phyloP scores from a whole-genome alignment of 2,888 invertebrate species.

The Clistopyga incitator region DNA sequence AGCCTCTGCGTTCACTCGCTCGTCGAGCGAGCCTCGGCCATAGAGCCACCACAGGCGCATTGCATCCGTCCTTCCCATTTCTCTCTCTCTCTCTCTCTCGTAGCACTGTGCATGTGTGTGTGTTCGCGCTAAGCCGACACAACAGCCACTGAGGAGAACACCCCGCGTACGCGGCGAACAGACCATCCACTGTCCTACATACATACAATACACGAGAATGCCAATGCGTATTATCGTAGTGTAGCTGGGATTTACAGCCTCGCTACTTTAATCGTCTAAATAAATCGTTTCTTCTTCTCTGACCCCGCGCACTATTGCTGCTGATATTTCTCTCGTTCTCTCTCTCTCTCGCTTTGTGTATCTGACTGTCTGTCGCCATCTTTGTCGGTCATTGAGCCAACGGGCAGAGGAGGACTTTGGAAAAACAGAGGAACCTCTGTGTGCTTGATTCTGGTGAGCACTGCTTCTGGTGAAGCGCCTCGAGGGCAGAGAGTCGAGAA shows the following conservation, averaged over 20 bases:
- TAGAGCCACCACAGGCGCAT: background rate
- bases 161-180: conserved; percentile 56
- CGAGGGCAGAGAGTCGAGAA: conserved; percentile 38
- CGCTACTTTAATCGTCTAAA: conserved; percentile 69
- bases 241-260: background rate
- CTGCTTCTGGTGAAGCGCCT: background rate
- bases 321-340: conserved; percentile 7
- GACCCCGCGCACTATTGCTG: background rate
- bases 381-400: conserved; percentile 21
- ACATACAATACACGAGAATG: conserved; percentile 56
- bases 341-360: conserved; percentile 10
- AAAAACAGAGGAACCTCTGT: conserved; percentile 64
- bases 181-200: conserved; percentile 76
- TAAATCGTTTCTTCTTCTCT: conserved; percentile 70
- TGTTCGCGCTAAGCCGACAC: background rate
- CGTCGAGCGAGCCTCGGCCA: conserved; percentile 24
- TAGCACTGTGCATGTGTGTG: background rate
- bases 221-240: conserved; percentile 6
- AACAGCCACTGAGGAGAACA: conserved; percentile 9
- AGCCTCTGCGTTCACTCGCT: conserved; percentile 20
- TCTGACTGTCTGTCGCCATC: conserved; percentile 10
- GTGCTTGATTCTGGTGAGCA: conserved; percentile 50
- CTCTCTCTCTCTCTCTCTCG: too few relatives aligned
- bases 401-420: background rate
- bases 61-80: conserved; percentile 9